phyloP scores from a whole-genome alignment of 2,888 invertebrate genomes.

The Polydrusus pterygomalis region DNA sequence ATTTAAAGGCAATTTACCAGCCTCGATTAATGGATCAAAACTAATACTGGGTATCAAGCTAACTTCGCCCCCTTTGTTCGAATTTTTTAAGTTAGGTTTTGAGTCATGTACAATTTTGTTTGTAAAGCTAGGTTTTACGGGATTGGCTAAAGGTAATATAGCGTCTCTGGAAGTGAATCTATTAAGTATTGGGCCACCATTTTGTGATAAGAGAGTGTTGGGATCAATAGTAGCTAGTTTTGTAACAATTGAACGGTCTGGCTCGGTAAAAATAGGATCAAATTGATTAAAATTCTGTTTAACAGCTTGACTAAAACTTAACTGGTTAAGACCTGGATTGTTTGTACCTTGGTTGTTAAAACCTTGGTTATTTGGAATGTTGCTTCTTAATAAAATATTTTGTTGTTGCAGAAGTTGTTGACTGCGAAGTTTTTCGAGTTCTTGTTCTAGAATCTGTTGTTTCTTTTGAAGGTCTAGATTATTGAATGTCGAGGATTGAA shows the following conservation, averaged over 20 bases:
- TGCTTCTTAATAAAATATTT: slow-evolving; percentile 46
- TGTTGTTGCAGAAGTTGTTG: slow-evolving; percentile 69
- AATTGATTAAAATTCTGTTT: slow-evolving; percentile 54
- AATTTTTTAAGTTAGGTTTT: background rate
- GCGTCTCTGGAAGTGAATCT: slow-evolving; percentile 39
- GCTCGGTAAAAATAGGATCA: slow-evolving; percentile 54
- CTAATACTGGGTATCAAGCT: slow-evolving; percentile 75
- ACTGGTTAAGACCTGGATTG: slow-evolving; percentile 68
- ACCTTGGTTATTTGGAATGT: background rate
- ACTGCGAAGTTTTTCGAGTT: slow-evolving; percentile 77
- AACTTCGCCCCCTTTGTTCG: slow-evolving; percentile 60
- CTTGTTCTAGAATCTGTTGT: slow-evolving; percentile 77
- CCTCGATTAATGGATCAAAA: slow-evolving; percentile 65
- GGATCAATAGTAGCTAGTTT: slow-evolving; percentile 53
- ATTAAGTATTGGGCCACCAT: slow-evolving; percentile 34
- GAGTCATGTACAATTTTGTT: background rate
- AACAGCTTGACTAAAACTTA: slow-evolving; percentile 61
- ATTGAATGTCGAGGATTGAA: slow-evolving; percentile 35
- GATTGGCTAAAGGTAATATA: slow-evolving; percentile 12
- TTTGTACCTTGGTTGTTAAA: slow-evolving; percentile 1
- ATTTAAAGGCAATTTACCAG: slow-evolving; percentile 67
- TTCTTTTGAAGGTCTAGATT: slow-evolving; percentile 48
- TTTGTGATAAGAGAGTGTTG: slow-evolving; percentile 24
- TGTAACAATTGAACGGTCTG: slow-evolving; percentile 47
- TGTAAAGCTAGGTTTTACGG: background rate